These are phyloP conservation scores for Crematogaster levior DNA, from an alignment of 2,888 invertebrate genomes.

Conservation along the genomic window DNA sequence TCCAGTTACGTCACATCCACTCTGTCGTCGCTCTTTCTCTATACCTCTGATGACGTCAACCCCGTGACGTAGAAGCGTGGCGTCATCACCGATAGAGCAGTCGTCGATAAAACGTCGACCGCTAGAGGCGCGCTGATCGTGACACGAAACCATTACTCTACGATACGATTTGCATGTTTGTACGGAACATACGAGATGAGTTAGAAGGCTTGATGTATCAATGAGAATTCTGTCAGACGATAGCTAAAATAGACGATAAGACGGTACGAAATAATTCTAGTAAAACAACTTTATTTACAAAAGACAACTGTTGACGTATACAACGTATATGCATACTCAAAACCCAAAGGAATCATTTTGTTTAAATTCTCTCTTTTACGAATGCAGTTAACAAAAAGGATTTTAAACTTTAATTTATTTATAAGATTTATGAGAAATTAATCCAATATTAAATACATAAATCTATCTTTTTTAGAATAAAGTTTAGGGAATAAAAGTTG, in stretches of 20 bases:
- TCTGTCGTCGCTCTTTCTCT: slow-evolving; percentile 59
- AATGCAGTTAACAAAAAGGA: neutral
- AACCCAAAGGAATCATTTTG: neutral
- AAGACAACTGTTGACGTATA: neutral
- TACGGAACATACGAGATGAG: slow-evolving; percentile 36
- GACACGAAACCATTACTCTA: slow-evolving; percentile 46
- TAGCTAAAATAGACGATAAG: neutral
- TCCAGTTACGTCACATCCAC: slow-evolving; percentile 64
- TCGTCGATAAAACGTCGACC: slow-evolving; percentile 63
- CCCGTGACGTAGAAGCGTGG: slow-evolving; percentile 67
- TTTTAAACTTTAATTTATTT: neutral
- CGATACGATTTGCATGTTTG: slow-evolving; percentile 37
- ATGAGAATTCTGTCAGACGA: slow-evolving; percentile 27
- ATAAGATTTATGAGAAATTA: neutral
- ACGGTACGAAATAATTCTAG: neutral
- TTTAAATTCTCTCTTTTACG: neutral
- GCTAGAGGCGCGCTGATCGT: slow-evolving; percentile 62
- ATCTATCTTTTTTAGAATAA: neutral
- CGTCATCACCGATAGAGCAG: slow-evolving; percentile 69
- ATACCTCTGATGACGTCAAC: slow-evolving; percentile 67
- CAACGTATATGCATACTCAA: neutral
- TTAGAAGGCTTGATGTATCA: slow-evolving; percentile 38
- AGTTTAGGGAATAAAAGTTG: neutral
- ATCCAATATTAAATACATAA: neutral
- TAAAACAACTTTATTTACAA: neutral